Conservation (phyloP, 2,888 invertebrate species). For the Odontothrips loti region DNA sequence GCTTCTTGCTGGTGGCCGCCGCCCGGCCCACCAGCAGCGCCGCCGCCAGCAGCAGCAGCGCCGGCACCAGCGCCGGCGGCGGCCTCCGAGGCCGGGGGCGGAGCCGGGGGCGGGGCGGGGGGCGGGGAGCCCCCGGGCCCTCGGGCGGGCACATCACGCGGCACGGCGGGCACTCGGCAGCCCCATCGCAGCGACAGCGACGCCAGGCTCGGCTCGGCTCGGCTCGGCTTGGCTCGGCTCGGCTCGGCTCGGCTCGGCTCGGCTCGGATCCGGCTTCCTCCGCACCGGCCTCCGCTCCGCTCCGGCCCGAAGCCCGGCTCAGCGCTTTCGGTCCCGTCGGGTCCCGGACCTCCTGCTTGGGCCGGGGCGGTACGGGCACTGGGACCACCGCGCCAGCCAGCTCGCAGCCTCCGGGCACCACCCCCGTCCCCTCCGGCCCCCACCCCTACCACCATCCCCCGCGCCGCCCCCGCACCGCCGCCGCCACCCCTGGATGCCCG, state of each 20-base stretch:
- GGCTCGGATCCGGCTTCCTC: not conserved
- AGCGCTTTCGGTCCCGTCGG: not conserved
- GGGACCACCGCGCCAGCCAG: not conserved
- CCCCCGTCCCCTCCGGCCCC: not conserved
- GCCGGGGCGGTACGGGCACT: conserved; percentile 22
- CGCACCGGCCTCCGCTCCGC: not conserved
- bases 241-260: not conserved
- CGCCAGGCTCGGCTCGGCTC: not conserved
- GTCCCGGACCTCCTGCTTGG: conserved; percentile 20
- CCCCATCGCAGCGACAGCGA: not conserved
- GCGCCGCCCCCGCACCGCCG: not conserved
- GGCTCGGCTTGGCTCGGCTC: not conserved
- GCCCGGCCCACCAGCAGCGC: conserved; percentile 36
- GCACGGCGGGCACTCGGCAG: not conserved
- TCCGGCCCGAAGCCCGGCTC: not conserved
- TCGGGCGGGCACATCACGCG: too few relatives aligned
- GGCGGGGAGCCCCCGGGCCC: not conserved
- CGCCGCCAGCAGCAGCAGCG: not conserved
- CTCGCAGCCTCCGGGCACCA: not conserved
- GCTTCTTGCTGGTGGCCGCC: conserved; percentile 30
- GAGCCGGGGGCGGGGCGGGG: not conserved
- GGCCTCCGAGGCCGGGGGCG: not conserved
- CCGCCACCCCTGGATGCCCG: not conserved
- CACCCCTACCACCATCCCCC: not conserved
- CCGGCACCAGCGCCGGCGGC: not conserved